phyloP scores from a whole-genome alignment of 92 coral and sea anemone species.

The Porites cylindrica region DNA sequence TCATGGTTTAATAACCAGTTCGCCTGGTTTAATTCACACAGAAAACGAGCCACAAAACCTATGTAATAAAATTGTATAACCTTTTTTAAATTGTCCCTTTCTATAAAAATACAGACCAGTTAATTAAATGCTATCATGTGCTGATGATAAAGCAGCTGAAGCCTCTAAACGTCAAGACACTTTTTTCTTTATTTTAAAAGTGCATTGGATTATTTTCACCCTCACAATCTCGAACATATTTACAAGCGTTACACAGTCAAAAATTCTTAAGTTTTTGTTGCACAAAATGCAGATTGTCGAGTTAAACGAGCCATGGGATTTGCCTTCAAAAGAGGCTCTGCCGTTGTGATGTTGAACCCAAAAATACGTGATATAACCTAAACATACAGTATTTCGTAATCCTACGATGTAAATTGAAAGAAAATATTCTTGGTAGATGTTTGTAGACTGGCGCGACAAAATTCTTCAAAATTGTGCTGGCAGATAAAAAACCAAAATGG shows the following conservation, averaged over 20 bases:
- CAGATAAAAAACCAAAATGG: too few relatives aligned
- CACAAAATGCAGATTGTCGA: constrained; percentile 2
- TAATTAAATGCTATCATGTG: too few relatives aligned
- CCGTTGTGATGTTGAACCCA: constrained; percentile 15
- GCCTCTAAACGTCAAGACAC: too few relatives aligned
- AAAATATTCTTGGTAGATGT: background rate
- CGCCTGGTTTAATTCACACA: constrained; percentile 3
- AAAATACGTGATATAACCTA: background rate
- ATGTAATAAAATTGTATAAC: constrained; percentile 2
- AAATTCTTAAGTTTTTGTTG: background rate
- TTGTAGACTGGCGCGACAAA: background rate
- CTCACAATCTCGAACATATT: constrained; percentile 6
- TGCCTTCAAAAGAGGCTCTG: constrained; percentile 17
- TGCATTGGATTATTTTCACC: background rate
- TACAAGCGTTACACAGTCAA: background rate
- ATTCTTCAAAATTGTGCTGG: constrained; percentile 4
- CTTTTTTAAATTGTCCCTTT: background rate
- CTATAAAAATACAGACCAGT: too few relatives aligned
- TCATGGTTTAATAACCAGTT: constrained; percentile 7
- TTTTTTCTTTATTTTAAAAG: constrained; percentile 14
- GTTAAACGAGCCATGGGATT: constrained; percentile 6
- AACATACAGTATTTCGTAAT: too few relatives aligned
- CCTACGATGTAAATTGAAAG: background rate
- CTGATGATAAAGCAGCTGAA: too few relatives aligned
- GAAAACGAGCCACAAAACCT: background rate